phyloP scores from a whole-genome alignment of 30 jellyfish, hydroid and myxozoan genomes.

The Chironex yamaguchii region DNA sequence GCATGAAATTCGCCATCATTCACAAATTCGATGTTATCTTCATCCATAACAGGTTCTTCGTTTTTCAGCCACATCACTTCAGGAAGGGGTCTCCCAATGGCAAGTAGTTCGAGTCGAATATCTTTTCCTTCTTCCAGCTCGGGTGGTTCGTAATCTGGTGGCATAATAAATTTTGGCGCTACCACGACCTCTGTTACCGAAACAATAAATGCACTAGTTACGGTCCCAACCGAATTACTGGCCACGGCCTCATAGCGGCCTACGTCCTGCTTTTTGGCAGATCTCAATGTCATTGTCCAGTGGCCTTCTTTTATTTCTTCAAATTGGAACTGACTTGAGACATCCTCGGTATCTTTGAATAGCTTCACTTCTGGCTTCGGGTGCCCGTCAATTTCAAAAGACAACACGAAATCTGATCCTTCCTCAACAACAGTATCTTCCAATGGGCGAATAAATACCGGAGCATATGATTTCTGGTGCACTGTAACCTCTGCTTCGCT shows the following conservation, averaged over 20 bases:
- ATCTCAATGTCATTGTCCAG: conserved; percentile 37
- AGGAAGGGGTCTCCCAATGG: conserved; percentile 91
- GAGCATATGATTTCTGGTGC: conserved; percentile 42
- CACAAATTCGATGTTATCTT: conserved; percentile 61
- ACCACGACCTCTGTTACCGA: conserved; percentile 51
- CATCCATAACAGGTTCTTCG: conserved; percentile 27
- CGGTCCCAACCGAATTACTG: conserved; percentile 65
- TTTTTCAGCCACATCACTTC: conserved; percentile 78
- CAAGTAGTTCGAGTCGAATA: conserved; percentile 73
- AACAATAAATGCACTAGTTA: conserved; percentile 43
- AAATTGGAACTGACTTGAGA: conserved; percentile 13
- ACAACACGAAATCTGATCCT: conserved; percentile 47
- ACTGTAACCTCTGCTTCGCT: conserved; percentile 69
- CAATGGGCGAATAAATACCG: conserved; percentile 61
- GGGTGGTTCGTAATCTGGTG: conserved; percentile 64
- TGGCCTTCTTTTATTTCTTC: conserved; percentile 47
- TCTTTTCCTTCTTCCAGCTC: conserved; percentile 79
- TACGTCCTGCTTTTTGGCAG: conserved; percentile 53
- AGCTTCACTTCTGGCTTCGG: conserved; percentile 84
- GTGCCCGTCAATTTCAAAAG: conserved; percentile 69
- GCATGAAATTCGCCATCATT: conserved; percentile 74
- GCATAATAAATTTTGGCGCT: conserved; percentile 80
- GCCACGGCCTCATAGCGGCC: conserved; percentile 82
- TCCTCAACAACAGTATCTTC: conserved; percentile 63
- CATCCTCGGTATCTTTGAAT: conserved; percentile 76